Evolutionary conservation across 2,113 vertebrate species (phyloP).

Genomic region (Clarias magur): DNA sequence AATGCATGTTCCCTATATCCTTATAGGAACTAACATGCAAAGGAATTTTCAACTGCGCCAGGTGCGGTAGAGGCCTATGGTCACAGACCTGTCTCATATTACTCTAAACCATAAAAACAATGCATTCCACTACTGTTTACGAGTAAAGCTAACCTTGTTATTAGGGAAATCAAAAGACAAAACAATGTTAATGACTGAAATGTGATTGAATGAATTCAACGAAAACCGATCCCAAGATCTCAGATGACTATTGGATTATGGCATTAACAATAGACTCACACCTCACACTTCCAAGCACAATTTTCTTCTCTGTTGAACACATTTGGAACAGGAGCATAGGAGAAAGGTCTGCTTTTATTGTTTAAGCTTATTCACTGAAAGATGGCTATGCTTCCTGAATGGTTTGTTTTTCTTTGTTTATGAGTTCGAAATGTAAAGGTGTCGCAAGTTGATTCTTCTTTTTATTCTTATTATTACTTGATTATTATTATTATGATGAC

Average conservation of each 20-base stretch:
- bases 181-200: constrained; percentile 8
- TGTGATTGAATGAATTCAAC: constrained; percentile 4
- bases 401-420: not conserved
- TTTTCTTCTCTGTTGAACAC: not conserved
- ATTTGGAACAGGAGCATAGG: not conserved
- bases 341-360: not conserved
- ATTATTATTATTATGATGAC: not conserved
- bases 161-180: constrained; percentile 15
- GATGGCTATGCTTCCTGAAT: not conserved
- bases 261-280: constrained; percentile 14
- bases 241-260: not conserved
- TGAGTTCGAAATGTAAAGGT: not conserved
- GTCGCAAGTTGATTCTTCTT: not conserved
- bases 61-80: constrained; percentile 37
- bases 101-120: constrained; percentile 34
- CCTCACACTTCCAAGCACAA: not conserved
- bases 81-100: constrained; percentile 43
- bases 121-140: constrained; percentile 20
- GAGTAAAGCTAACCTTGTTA: constrained; percentile 36
- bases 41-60: constrained; percentile 26
- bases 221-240: not conserved
- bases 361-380: not conserved
- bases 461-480: not conserved
- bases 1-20: not conserved
- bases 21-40: not conserved